Evolutionary conservation across 1,140 invertebrate species (phyloP), one percentile per base, ranked within the genome.

Genomic region (Amyelois transitella): DNA sequence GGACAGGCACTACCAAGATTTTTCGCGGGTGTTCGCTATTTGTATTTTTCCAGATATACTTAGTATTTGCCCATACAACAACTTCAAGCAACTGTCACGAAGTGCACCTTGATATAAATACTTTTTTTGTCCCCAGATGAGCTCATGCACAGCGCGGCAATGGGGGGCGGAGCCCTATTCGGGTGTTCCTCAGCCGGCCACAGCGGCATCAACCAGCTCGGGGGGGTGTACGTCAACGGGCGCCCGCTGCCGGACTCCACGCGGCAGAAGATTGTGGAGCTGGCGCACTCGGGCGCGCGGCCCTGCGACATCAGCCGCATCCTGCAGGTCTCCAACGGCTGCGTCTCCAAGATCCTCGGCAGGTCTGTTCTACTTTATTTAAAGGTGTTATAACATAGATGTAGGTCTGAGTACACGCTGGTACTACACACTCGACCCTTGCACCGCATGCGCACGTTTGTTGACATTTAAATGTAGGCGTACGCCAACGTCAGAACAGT

Each of bases 281-380:
- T 99, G 78, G 98, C 98, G 17, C 96, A 99, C 87, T 96, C 96
- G 6, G 98, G 98, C 2, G 97, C 97, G 6, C 88, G 98, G 63
- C 98, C 98, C 3, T 99, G 98, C 89, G 98, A 99, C 89, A 99
- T 99, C 78, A 98, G 97, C 21, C 92, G 98, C 43, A 97, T 99
- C 67, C 94, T 98, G 8, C 97, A 98, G 89, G 97, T 98, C 72
- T 98, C 96, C 86, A 98, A 98, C 87, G 97, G 97, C 67, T 98
- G 96, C 86, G 96, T 97, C 58, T 96, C 96, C 71, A 97, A 97
- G 89, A 98, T 99, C 67, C 92, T 98, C 52, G 96, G 97, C 85
- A 96, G 97, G 95, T 98, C 88, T 91, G 90, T 78, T 45, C n/a
- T n/a, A n/a, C n/a, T n/a, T n/a, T n/a, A n/a, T n/a, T n/a, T n/a